Conservation (phyloP, 2,797 vertebrate genomes). For the Pristis pectinata region DNA sequence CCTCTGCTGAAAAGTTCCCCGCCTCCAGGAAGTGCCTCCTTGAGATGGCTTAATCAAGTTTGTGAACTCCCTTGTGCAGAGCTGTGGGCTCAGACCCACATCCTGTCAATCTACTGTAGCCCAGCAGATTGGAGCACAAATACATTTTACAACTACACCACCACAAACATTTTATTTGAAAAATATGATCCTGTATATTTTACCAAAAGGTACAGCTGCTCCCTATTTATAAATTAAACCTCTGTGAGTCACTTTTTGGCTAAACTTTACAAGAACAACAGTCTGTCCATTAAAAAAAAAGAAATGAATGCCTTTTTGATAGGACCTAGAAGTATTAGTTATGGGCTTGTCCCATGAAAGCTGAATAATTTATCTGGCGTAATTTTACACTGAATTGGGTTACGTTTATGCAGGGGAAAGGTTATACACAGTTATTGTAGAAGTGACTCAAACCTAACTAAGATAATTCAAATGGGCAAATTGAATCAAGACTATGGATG, state of each 20-base stretch:
- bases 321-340: not conserved
- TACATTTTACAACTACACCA: not conserved
- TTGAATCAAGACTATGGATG: not conserved
- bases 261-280: not conserved
- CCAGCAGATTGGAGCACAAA: not conserved
- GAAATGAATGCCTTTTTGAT: not conserved
- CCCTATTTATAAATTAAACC: not conserved
- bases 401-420: not conserved
- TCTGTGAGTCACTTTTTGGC: not conserved
- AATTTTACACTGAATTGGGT: not conserved
- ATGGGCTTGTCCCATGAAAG: not conserved
- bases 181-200: constrained; percentile 9
- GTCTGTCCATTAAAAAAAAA: not conserved
- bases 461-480: not conserved
- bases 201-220: not conserved
- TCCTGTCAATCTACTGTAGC: not conserved
- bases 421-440: not conserved
- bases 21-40: not conserved
- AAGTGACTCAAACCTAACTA: not conserved
- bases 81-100: not conserved
- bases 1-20: not conserved
- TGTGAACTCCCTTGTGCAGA: not conserved
- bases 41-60: not conserved
- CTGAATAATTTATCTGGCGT: not conserved
- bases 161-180: constrained; percentile 2